Evolutionary conservation across 1,140 invertebrate species (phyloP), one percentile per base, ranked within the genome.

Genomic region (Drosophila virilis): DNA sequence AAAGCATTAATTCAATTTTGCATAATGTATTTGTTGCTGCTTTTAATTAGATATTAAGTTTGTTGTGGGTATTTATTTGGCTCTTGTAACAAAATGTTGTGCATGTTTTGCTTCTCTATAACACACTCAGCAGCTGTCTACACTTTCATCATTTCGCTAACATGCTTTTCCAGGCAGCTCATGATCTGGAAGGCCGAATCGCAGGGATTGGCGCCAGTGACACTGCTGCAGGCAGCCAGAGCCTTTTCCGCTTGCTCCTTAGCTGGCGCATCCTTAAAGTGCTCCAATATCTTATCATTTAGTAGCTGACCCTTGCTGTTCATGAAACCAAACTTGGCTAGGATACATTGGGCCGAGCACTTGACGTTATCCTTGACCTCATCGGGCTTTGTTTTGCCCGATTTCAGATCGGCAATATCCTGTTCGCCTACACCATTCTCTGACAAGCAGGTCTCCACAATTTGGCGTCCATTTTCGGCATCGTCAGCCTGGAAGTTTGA

Each of bases 361-460:
- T 90, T 90, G 0, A 90, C 4, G 9, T 57, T 86, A 8, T 90
- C 77, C 66, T 83, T 89, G 48, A 52, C 70, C 12, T 84, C 67
- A 1, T 55, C 46, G 0, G 60, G 7, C 38, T 77, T 75, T 2
- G 52, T 42, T 32, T 80, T 77, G 22, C 86, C 86, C 12, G 55
- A 28, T 5, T 69, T 79, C 17, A 90, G 8, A 32, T 86, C 70
- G 0, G 1, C 0, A 0, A 90, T 3, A 1, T 90, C 86, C 38
- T 90, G 70, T 1, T 3, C 0, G 2, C 55, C 35, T 2, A 90
- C 77, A 0, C 79, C 77, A 6, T 80, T 82, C 37, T 90, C 86
- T 13, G 64, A 28, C 12, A 88, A 51, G 37, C 86, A 90, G 2
- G 37, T 35, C 0, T 48, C 22, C 0, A 80, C 13, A 0, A 66